phyloP scores from a whole-genome alignment of 2,113 vertebrate genomes.

The Motacilla alba region DNA sequence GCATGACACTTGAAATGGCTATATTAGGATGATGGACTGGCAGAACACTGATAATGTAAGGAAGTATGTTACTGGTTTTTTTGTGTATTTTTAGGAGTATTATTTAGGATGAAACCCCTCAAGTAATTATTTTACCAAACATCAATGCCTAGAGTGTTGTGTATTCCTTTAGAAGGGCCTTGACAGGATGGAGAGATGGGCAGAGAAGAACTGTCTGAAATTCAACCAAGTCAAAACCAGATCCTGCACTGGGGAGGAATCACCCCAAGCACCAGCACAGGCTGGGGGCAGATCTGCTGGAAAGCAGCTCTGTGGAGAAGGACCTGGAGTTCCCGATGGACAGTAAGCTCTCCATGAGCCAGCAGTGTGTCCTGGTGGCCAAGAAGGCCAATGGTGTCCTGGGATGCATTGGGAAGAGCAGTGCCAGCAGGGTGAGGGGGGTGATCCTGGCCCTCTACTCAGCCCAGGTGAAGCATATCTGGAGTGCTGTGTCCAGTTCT shows the following conservation, averaged over 20 bases:
- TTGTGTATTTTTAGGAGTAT: neutral
- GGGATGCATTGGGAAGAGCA: neutral
- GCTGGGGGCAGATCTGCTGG: rapidly evolving
- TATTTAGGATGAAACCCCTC: neutral
- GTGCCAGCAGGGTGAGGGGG: rapidly evolving
- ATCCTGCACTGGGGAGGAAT: rapidly evolving
- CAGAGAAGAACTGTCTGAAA: neutral
- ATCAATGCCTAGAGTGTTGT: neutral
- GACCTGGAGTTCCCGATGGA: rapidly evolving
- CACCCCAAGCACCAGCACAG: neutral
- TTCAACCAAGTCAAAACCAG: neutral
- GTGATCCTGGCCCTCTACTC: rapidly evolving
- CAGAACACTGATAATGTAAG: neutral
- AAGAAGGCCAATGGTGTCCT: rapidly evolving
- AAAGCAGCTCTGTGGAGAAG: neutral
- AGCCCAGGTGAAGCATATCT: neutral
- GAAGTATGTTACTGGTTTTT: neutral
- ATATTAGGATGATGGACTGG: neutral
- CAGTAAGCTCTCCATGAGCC: neutral
- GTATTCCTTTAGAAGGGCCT: neutral
- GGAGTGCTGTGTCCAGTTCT: neutral
- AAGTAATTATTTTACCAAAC: neutral
- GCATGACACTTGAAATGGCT: neutral
- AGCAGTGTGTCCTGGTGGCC: neutral
- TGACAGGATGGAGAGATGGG: rapidly evolving